Conservation (phyloP, 2,113 vertebrate species). For the Dicaeum eximium region DNA sequence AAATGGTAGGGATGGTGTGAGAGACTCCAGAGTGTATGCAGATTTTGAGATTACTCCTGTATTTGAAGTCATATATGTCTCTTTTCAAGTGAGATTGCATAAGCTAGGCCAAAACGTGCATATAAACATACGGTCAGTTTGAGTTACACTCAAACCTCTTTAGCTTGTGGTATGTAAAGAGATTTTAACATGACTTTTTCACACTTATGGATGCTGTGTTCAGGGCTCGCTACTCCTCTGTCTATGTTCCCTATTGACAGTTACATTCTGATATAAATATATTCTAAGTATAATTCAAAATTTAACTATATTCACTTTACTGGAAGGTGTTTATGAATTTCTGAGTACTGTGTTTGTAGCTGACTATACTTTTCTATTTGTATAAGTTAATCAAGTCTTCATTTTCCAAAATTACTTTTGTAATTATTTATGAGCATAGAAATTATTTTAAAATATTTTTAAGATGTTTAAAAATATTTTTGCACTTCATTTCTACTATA, state of each 20-base stretch:
- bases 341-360: neutral
- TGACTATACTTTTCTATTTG: neutral
- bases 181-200: neutral
- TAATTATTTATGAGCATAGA: neutral
- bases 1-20: slow-evolving; percentile 82
- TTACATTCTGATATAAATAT: neutral
- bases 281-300: neutral
- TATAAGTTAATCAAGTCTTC: neutral
- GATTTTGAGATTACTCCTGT: neutral
- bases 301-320: neutral
- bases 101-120: neutral
- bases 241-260: neutral
- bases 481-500: neutral
- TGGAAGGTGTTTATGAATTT: neutral
- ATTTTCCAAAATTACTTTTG: neutral
- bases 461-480: neutral
- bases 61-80: neutral
- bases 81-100: neutral
- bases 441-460: neutral
- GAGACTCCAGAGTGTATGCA: neutral
- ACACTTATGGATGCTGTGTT: neutral
- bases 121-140: neutral
- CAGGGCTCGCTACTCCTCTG: neutral
- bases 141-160: neutral
- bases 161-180: neutral